phyloP scores from a whole-genome alignment of 2,797 vertebrate genomes.

The Champsocephalus esox region DNA sequence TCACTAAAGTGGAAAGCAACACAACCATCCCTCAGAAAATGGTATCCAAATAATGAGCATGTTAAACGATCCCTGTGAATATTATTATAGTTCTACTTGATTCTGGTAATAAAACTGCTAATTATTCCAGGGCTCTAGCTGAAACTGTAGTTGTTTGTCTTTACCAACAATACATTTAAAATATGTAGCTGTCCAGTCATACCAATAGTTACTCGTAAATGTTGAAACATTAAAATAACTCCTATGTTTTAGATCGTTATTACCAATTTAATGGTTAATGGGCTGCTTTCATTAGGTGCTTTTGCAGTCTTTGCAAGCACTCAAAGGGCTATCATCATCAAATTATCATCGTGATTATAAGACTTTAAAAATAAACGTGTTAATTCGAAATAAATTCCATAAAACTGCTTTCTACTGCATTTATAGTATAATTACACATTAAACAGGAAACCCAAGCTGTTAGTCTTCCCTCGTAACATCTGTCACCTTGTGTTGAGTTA shows the following conservation, averaged over 20 bases:
- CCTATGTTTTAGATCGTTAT: neutral
- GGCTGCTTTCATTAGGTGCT: too few relatives aligned
- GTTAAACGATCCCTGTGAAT: neutral
- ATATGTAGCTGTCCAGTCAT: neutral
- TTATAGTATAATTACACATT: constrained; percentile 7
- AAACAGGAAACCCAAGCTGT: neutral
- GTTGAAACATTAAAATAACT: neutral
- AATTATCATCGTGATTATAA: neutral
- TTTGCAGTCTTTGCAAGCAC: too few relatives aligned
- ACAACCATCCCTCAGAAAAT: constrained; percentile 1
- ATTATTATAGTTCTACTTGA: neutral
- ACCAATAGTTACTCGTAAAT: neutral
- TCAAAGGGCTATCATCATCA: too few relatives aligned
- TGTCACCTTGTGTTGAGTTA: constrained; percentile 25
- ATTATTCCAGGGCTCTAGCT: too few relatives aligned
- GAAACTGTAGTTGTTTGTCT: neutral
- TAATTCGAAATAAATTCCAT: neutral
- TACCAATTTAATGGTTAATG: neutral
- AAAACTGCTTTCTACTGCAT: neutral
- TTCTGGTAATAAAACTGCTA: neutral
- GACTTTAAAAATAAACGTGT: too few relatives aligned
- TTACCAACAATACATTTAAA: neutral
- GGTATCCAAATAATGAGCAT: neutral
- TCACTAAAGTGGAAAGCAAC: neutral
- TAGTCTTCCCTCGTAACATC: constrained; percentile 21